Evolutionary conservation across 1,140 invertebrate species (phyloP).

Genomic region (Drosophila murphyi): DNA sequence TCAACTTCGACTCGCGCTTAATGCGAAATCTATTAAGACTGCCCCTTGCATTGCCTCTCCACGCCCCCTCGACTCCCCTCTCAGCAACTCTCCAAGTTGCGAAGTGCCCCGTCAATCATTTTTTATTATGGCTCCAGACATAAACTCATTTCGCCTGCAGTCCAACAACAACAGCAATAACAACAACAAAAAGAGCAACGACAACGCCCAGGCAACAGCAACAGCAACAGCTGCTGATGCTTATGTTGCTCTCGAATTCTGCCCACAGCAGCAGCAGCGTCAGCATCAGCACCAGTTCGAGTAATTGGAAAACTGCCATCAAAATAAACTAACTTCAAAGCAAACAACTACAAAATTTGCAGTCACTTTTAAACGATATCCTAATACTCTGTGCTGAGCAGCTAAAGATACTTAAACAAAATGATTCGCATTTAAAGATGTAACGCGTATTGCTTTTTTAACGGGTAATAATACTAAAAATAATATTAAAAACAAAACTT

Average conservation of each 20-base stretch:
- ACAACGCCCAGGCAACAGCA: conserved; percentile 58
- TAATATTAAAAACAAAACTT: no score
- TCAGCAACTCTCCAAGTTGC: conserved; percentile 2
- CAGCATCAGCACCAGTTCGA: conserved; percentile 48
- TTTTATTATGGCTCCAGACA: conserved; percentile 81
- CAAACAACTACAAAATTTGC: conserved; percentile 24
- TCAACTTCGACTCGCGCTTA: conserved; percentile 44
- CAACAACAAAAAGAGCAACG: conserved; percentile 19
- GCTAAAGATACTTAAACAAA: no score
- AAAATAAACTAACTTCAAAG: conserved; percentile 66
- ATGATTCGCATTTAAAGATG: no score
- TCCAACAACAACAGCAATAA: conserved; percentile 48
- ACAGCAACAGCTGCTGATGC: conserved; percentile 42
- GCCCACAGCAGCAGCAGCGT: conserved; percentile 60
- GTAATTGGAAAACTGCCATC: conserved; percentile 79
- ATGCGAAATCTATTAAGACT: conserved; percentile 69
- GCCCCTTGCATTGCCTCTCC: conserved; percentile 34
- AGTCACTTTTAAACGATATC: neutral
- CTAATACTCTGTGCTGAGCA: no score
- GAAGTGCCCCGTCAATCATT: conserved; percentile 81
- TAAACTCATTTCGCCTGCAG: conserved; percentile 80
- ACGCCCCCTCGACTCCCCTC: conserved; percentile 21
- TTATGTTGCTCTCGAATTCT: conserved; percentile 63
- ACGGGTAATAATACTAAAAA: no score
- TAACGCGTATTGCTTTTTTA: no score